Conservation (phyloP, 2,888 invertebrate species). For the Nipponacmea schrenckii region DNA sequence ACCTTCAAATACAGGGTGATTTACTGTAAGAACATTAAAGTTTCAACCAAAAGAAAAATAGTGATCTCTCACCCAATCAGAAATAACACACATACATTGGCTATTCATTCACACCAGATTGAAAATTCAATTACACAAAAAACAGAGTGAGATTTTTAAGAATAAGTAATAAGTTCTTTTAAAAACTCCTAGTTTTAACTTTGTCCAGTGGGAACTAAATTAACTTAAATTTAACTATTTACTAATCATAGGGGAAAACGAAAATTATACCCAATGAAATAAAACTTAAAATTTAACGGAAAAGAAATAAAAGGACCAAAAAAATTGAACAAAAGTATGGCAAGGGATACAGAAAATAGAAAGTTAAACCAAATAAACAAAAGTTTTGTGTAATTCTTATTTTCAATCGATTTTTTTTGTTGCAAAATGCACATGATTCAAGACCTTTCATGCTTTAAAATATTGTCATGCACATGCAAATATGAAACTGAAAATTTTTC, state of each 20-base stretch:
- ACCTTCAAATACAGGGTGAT: conserved; percentile 35
- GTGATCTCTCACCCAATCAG: too few relatives aligned
- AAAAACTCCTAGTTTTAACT: not conserved
- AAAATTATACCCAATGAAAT: too few relatives aligned
- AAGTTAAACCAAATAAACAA: not conserved
- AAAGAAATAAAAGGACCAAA: not conserved
- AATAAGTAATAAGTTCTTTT: not conserved
- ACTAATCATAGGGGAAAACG: too few relatives aligned
- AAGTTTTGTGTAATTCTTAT: not conserved
- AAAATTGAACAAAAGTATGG: not conserved
- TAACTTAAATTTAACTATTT: too few relatives aligned
- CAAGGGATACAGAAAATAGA: not conserved
- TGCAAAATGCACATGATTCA: conserved; percentile 5
- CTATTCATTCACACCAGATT: too few relatives aligned
- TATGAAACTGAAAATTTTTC: not conserved
- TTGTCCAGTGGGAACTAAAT: too few relatives aligned
- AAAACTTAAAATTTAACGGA: too few relatives aligned
- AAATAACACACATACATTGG: too few relatives aligned
- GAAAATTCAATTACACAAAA: too few relatives aligned
- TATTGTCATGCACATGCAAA: not conserved
- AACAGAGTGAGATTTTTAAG: too few relatives aligned
- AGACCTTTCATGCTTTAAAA: not conserved
- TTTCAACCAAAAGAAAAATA: conserved; percentile 20
- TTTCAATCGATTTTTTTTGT: not conserved
- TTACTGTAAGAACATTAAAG: conserved; percentile 22